Evolutionary conservation across 2,113 vertebrate genomes (phyloP).

Genomic region (Myotis brandtii): DNA sequence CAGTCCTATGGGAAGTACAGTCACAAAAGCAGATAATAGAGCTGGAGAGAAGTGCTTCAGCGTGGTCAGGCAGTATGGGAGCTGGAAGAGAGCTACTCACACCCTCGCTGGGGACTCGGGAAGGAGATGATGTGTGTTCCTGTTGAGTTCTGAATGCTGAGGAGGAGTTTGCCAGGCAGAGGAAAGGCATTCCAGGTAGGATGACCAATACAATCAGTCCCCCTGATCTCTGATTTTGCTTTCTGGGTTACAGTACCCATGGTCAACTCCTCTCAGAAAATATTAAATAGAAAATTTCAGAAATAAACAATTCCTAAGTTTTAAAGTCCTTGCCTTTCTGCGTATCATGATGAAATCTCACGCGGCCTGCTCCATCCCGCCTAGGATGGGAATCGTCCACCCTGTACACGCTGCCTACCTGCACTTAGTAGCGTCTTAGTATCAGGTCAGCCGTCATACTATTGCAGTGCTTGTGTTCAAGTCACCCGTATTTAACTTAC

Average conservation of each 20-base stretch:
- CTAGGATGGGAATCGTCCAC: neutral
- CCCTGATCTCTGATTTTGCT: neutral
- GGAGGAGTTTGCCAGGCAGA: neutral
- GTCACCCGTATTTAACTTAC: no score
- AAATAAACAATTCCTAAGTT: neutral
- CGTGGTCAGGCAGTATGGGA: neutral
- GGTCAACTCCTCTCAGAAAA: neutral
- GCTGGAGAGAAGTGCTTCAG: neutral
- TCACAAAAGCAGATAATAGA: neutral
- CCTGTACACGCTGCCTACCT: neutral
- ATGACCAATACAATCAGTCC: neutral
- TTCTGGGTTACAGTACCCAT: neutral
- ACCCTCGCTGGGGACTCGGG: neutral
- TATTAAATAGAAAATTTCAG: neutral
- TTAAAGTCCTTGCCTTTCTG: no score
- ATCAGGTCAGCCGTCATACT: no score
- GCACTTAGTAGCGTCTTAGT: no score
- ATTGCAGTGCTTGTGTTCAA: no score
- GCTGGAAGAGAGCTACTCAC: no score
- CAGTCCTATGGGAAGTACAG: neutral
- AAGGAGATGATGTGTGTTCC: neutral
- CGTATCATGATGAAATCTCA: no score
- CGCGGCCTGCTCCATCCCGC: neutral
- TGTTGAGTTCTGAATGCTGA: neutral
- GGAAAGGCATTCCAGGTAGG: neutral